Base-by-base conservation (phyloP, 2,888 invertebrate species). In the Serripes groenlandicus region DNA sequence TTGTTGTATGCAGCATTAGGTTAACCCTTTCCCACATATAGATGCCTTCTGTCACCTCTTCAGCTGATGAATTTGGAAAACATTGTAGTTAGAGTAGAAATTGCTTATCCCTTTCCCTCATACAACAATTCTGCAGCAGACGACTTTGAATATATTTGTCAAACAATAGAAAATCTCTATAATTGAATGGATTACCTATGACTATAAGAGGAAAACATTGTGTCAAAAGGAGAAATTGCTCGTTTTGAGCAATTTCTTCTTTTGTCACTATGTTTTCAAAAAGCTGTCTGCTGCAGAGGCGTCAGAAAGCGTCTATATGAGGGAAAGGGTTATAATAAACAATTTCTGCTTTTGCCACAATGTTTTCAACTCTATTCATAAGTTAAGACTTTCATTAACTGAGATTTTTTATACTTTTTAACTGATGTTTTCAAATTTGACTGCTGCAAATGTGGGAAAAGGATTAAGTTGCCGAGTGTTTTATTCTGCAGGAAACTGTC, bases 401-500 rank as follows among this genome's bases (percentile, higher is more conserved):
- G n/a, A n/a, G 11, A 11, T 42, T 42, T 9, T 42, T 42, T 42
- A 7, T 23, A 54, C 54, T 54, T 4, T 11, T 54, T 54, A 54
- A 4, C n/a, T 54, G 11, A 5, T 11, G 54, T 4, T 42, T 18
- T 42, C 11, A 42, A 42, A 11, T 42, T 11, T 42, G 42, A 11
- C 42, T 42, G n/a, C n/a, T n/a, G n/a, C n/a, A n/a, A n/a, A n/a
- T n/a, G n/a, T n/a, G n/a, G n/a, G n/a, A n/a, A n/a, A n/a, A n/a
- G n/a, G n/a, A n/a, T n/a, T n/a, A n/a, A n/a, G n/a, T n/a, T n/a
- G n/a, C n/a, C n/a, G n/a, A n/a, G n/a, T 75, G 34, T 62, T 26
- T 60, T 64, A 30, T 62, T 60, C 81, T 78, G 15, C 81, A 94
- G 94, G 93, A 93, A 15, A 92, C 92, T 23, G 94, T 96, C 1